phyloP scores from a whole-genome alignment of 1,140 invertebrate genomes.

The Zaprionus africanus region DNA sequence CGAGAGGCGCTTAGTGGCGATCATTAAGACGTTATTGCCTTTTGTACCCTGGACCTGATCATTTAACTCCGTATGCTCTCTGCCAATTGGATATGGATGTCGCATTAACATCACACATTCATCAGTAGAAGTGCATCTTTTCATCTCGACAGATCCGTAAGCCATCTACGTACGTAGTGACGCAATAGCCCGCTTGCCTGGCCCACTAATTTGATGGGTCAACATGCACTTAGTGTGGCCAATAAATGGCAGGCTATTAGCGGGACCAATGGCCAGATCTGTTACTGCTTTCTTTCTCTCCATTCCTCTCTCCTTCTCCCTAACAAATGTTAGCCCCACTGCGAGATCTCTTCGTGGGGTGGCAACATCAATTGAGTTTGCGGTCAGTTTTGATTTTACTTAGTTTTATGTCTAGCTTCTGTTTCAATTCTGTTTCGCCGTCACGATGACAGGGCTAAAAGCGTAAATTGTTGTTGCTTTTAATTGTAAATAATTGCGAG shows the following conservation, averaged over 20 bases:
- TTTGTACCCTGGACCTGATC: constrained; percentile 23
- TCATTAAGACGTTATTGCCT: constrained; percentile 27
- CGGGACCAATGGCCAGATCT: constrained; percentile 4
- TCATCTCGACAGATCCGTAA: constrained; percentile 26
- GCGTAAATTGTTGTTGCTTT: constrained; percentile 36
- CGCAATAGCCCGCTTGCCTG: constrained; percentile 42
- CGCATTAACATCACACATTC: constrained; percentile 23
- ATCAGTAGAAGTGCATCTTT: constrained; percentile 46
- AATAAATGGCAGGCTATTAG: constrained; percentile 38
- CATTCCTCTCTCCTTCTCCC: neutral
- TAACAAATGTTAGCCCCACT: constrained; percentile 30
- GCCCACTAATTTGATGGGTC: constrained; percentile 67
- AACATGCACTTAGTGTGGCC: constrained; percentile 42
- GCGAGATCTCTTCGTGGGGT: constrained; percentile 17
- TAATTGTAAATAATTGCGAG: constrained; percentile 74
- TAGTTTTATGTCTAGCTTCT: constrained; percentile 54
- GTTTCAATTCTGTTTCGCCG: constrained; percentile 57
- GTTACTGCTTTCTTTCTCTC: neutral
- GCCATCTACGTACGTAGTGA: constrained; percentile 33
- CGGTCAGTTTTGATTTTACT: constrained; percentile 5
- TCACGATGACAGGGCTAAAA: constrained; percentile 72
- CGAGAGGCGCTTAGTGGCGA: constrained; percentile 6
- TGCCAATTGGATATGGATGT: constrained; percentile 41
- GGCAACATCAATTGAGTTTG: neutral
- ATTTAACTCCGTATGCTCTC: constrained; percentile 19